Evolutionary conservation across 37 sponge, comb jelly and placozoan species (phyloP).

Genomic region (Bolinopsis microptera): DNA sequence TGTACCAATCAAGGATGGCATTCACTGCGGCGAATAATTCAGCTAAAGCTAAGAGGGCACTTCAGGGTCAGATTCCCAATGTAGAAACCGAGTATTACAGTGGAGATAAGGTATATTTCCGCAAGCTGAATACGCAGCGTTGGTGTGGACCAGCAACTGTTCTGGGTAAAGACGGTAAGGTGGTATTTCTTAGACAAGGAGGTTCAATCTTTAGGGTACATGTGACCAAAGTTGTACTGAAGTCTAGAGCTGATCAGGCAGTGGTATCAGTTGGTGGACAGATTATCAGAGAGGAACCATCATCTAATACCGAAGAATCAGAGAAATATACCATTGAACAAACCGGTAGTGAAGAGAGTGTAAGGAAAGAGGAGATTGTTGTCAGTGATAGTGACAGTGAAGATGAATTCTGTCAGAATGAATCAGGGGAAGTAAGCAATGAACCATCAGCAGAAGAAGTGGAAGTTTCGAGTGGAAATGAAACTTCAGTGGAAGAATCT

Average conservation of each 20-base stretch:
- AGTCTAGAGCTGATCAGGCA: not conserved
- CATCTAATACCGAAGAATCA: too few species aligned
- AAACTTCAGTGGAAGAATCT: not conserved
- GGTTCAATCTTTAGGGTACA: constrained; percentile 26
- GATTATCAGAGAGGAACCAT: not conserved
- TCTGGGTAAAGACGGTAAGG: not conserved
- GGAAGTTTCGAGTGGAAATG: not conserved
- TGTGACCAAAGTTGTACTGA: constrained; percentile 5
- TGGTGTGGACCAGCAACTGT: constrained; percentile 63
- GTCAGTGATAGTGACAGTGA: not conserved
- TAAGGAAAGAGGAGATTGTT: not conserved
- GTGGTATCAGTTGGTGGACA: not conserved
- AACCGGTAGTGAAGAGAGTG: not conserved
- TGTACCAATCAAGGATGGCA: not conserved
- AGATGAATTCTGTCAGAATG: not conserved
- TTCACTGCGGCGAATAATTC: not conserved
- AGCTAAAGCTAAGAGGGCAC: not conserved
- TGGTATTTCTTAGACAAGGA: constrained; percentile 14
- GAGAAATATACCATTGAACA: too few species aligned
- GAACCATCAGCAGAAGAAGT: not conserved
- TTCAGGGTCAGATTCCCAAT: not conserved
- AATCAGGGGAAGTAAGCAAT: too few species aligned
- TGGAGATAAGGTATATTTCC: constrained; percentile 43
- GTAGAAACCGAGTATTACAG: not conserved
- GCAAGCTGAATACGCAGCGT: not conserved